A percentile compares a stretch with the other conserved stretches of the same genome.
These are phyloP conservation scores for Beris chalybata DNA, from an alignment of 2,888 invertebrate species.

Conservation along the genomic window DNA sequence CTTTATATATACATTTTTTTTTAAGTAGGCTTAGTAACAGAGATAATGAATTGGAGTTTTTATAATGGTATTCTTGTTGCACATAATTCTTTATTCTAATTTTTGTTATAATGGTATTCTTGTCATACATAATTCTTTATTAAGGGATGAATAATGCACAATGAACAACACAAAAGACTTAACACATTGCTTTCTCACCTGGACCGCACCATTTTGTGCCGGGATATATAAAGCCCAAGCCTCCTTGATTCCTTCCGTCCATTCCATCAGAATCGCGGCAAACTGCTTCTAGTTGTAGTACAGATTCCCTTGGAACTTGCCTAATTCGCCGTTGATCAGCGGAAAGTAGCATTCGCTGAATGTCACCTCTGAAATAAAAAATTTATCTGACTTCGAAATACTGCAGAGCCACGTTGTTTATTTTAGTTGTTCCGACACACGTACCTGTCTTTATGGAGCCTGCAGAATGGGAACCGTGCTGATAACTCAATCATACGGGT, in stretches of 20 bases:
- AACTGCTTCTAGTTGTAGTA: constrained; percentile 62
- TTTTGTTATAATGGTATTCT: no score
- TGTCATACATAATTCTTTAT: no score
- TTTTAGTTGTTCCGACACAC: no score
- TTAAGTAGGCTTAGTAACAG: no score
- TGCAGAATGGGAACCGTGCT: constrained; percentile 63
- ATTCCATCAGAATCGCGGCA: constrained; percentile 56
- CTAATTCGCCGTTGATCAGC: constrained; percentile 62
- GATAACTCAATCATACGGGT: constrained; percentile 66
- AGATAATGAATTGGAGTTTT: no score
- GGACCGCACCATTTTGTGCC: constrained; percentile 82
- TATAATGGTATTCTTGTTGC: no score
- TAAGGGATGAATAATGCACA: no score
- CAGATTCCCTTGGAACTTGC: constrained; percentile 64
- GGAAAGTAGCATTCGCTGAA: constrained; percentile 63
- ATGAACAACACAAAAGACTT: no score
- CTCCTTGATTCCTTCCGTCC: constrained; percentile 52
- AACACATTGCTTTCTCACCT: constrained; percentile 50
- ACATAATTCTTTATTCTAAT: no score
- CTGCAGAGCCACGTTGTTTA: background rate
- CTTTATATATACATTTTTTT: no score
- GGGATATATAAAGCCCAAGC: constrained; percentile 62
- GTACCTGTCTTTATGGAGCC: constrained; percentile 63
- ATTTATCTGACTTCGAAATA: background rate
- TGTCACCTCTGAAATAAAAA: constrained; percentile 57